Evolutionary conservation across 2,888 invertebrate species (phyloP), one percentile per base, ranked within the genome.

Genomic region (Pyrocoelia pectoralis): DNA sequence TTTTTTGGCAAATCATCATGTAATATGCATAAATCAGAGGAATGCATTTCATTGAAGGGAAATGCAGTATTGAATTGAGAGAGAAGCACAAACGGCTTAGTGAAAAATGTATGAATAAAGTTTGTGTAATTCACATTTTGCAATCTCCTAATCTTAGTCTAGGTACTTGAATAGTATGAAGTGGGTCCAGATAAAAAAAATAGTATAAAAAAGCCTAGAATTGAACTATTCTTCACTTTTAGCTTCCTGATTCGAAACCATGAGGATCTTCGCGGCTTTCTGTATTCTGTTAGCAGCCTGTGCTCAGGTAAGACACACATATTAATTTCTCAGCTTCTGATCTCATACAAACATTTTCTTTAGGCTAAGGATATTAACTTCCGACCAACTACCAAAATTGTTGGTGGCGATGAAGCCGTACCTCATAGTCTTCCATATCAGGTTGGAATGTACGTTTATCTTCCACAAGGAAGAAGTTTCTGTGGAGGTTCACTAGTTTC

Each of bases 391-490:
- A 8, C 9, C 8, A 56, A 58, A 49, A 67, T 67, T 59, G 58
- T 65, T 49, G 65, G 62, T 17, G 67, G 67, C 15, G 12, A 65
- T 14, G 65, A 58, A 65, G 67, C 61, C 9, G 29, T 3, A 1
- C 61, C 61, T n/a, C 53, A 65, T 53, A 55, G 61, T 40, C 57
- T 59, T 24, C 67, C 67, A 10, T 49, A 61, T 43, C 67, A 67
- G 50, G 52, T 17, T 17, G 52, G 15, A n/a, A 12, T 52, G 33
- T 15, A 4, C 10, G 13, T 52, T 15, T 5, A 52, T 14, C 8
- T 52, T n/a, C 14, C 14, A 33, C 29, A 13, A 10, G 40, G 40
- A 6, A 52, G 33, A 15, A 33, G 9, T 15, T 52, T 52, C 33
- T 52, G 52, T 17, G 52, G 52, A 13, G 52, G 52, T 14, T 52